phyloP scores from a whole-genome alignment of 2,113 vertebrate genomes.

The Rhinogobius similis region DNA sequence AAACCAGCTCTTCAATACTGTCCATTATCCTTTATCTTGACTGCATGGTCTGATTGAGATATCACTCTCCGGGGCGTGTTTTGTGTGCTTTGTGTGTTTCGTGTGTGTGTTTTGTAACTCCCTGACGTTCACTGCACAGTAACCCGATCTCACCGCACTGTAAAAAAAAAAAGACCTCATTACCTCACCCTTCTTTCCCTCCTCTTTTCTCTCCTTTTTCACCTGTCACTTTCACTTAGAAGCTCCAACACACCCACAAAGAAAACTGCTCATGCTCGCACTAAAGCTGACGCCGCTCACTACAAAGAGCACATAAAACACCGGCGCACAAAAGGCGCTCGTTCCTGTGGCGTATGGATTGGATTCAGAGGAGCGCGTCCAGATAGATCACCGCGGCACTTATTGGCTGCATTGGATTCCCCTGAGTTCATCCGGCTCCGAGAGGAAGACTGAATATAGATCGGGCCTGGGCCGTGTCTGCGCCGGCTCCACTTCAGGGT shows the following conservation, averaged over 20 bases:
- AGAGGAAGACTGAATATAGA: constrained; percentile 69
- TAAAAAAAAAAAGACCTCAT: constrained; percentile 19
- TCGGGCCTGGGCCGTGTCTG: constrained; percentile 52
- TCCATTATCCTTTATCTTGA: neutral
- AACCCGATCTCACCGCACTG: constrained; percentile 30
- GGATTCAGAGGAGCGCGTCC: constrained; percentile 46
- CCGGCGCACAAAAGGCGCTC: constrained; percentile 14
- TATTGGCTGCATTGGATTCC: constrained; percentile 63
- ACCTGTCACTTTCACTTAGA: constrained; percentile 36
- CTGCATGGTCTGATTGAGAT: neutral
- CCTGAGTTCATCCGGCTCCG: constrained; percentile 64
- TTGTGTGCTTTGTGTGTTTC: too few relatives aligned
- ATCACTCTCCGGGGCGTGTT: constrained; percentile 36
- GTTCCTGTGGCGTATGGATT: constrained; percentile 35
- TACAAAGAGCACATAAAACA: constrained; percentile 9
- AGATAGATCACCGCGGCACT: constrained; percentile 56
- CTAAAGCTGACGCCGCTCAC: constrained; percentile 15
- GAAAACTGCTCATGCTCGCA: constrained; percentile 15
- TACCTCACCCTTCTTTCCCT: constrained; percentile 25
- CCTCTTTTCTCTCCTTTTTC: constrained; percentile 19
- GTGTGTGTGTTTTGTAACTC: neutral
- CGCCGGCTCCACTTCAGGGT: constrained; percentile 51
- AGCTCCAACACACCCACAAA: neutral
- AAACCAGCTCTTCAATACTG: too few relatives aligned
- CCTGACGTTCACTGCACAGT: constrained; percentile 17